Base-by-base conservation (phyloP, 2,888 invertebrate genomes). In the Synanthedon formicaeformis region DNA sequence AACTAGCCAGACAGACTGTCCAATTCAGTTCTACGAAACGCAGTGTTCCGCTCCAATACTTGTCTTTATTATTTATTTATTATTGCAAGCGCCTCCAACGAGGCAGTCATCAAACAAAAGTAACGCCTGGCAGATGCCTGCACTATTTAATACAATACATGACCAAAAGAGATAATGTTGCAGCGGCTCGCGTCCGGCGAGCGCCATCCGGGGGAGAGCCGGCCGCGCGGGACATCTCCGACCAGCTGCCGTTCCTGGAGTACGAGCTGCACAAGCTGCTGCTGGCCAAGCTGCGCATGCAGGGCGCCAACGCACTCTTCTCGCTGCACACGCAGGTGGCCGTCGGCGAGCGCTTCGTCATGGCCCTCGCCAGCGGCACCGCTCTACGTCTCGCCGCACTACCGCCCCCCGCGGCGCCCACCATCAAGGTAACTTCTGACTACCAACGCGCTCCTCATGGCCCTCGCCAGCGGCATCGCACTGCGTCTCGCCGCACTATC, bases 291-390 rank as follows among this genome's bases (percentile, higher is more conserved):
- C 84, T 98, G 2, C 92, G 95, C 78, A 94, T 97, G 59, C 67
- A 96, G 78, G 97, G 97, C 6, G 97, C 98, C 91, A 99, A 98
- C 85, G 94, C 96, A 4, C 88, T 98, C 53, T 98, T 98, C 81
- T 95, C 95, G 0, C 88, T 98, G 6, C 93, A 92, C 72, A 92
- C 94, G 0, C 92, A 93, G 67, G 89, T 95, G 48, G 89, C 95
- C 0, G 91, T 98, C 52, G 97, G 98, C 3, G 97, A 97, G 71
- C 91, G 93, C 51, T 91, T 96, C 75, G 91, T 98, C 53, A 92
- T 97, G 61, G 95, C 95, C 5, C 90, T 97, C 57, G 98, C 96
- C 0, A 94, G 94, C 3, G 96, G 96, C 0, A 96, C 96, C 0
- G 98, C 95, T 0, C 90, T 94, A 8, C 93, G 92, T 63, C 78